These are phyloP conservation scores for Xiphorhynchus elegans DNA, from an alignment of 2,113 vertebrate species.

Conservation along the genomic window DNA sequence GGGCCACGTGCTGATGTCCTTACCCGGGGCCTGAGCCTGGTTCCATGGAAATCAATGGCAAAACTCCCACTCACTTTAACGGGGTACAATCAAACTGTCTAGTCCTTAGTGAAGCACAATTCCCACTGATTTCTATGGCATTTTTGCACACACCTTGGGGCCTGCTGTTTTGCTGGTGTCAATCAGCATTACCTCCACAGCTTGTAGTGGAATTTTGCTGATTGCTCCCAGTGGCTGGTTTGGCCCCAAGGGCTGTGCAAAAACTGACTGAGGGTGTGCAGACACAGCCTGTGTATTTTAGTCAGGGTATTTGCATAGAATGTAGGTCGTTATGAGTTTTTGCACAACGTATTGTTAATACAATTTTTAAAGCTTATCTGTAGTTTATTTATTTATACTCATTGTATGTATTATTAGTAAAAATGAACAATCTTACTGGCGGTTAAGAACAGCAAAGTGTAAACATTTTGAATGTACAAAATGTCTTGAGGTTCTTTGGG, in stretches of 20 bases:
- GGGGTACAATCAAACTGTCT: slow-evolving; percentile 59
- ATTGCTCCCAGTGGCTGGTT: neutral
- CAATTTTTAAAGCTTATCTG: slow-evolving; percentile 74
- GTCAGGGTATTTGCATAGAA: slow-evolving; percentile 86
- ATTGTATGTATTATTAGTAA: slow-evolving; percentile 72
- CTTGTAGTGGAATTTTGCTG: neutral
- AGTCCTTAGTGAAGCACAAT: slow-evolving; percentile 58
- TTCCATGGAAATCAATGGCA: slow-evolving; percentile 42
- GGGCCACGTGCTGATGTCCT: slow-evolving; percentile 35
- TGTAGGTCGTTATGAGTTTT: slow-evolving; percentile 79
- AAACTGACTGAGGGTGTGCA: slow-evolving; percentile 51
- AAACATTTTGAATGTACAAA: slow-evolving; percentile 79
- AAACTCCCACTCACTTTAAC: slow-evolving; percentile 30
- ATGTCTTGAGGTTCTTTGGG: slow-evolving; percentile 64
- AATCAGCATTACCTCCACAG: neutral
- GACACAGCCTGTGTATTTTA: slow-evolving; percentile 74
- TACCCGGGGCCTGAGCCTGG: slow-evolving; percentile 27
- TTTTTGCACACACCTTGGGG: slow-evolving; percentile 3
- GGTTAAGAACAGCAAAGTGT: slow-evolving; percentile 50
- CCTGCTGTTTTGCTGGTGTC: neutral
- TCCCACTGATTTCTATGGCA: slow-evolving; percentile 47
- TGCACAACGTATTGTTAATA: slow-evolving; percentile 79
- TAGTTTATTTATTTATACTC: slow-evolving; percentile 84
- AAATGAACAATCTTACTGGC: slow-evolving; percentile 62
- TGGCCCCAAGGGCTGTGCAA: slow-evolving; percentile 42